Evolutionary conservation across 2,888 invertebrate species (phyloP).

Genomic region (Dryobotodes eremita): DNA sequence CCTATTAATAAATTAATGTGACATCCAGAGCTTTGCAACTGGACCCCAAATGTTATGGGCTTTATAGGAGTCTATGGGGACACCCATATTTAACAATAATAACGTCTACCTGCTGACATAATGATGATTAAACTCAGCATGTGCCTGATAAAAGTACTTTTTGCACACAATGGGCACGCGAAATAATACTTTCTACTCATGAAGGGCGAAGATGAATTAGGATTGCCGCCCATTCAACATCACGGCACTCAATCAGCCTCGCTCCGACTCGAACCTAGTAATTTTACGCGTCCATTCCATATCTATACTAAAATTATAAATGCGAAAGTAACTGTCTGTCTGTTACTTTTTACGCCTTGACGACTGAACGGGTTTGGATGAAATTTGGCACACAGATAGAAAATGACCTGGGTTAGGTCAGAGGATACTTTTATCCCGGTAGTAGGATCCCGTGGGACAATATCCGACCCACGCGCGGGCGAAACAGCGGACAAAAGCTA

Average conservation of each 20-base stretch:
- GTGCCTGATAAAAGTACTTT: slow-evolving; percentile 39
- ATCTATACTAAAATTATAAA: neutral
- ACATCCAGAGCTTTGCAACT: slow-evolving; percentile 14
- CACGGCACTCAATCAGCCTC: slow-evolving; percentile 37
- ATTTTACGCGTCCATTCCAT: slow-evolving; percentile 30
- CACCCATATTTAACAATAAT: slow-evolving; percentile 34
- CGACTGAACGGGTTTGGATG: neutral
- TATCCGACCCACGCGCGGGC: no score
- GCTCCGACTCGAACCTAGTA: slow-evolving; percentile 37
- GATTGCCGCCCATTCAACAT: slow-evolving; percentile 45
- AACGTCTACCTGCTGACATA: slow-evolving; percentile 28
- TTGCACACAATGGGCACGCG: slow-evolving; percentile 41
- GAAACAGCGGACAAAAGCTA: no score
- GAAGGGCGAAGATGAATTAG: slow-evolving; percentile 54
- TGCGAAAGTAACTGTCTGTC: neutral
- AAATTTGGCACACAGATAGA: neutral
- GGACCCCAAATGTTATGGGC: slow-evolving; percentile 12
- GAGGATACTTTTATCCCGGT: neutral
- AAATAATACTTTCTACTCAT: slow-evolving; percentile 43
- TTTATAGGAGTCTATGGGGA: slow-evolving; percentile 29
- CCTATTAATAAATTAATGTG: slow-evolving; percentile 35
- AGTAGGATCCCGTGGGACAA: no score
- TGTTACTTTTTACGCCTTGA: neutral
- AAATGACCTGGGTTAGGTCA: neutral
- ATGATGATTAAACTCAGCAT: slow-evolving; percentile 54